A percentile compares a stretch with the other conserved stretches of the same genome.
Conservation (phyloP, 2,797 vertebrate species). For the Micromesistius poutassou region DNA sequence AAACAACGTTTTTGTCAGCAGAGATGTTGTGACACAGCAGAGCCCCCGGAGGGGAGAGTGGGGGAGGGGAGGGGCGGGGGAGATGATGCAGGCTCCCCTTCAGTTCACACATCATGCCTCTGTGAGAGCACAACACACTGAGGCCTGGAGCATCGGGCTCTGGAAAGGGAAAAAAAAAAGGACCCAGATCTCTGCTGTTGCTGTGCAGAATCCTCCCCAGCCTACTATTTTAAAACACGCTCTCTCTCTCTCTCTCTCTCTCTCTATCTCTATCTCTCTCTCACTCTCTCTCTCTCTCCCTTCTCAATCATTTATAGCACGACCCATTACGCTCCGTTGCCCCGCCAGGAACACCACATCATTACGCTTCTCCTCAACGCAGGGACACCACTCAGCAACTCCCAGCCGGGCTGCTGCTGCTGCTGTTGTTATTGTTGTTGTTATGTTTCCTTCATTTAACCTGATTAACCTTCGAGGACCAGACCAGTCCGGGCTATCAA, state of each 20-base stretch:
- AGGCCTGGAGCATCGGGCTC: neutral
- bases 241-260: neutral
- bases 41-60: neutral
- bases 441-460: neutral
- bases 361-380: too few relatives aligned
- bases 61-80: too few relatives aligned
- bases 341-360: too few relatives aligned
- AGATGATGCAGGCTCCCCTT: neutral
- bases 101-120: neutral
- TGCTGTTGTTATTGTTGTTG: neutral
- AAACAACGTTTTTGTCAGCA: neutral
- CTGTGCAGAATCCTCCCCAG: neutral
- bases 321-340: too few relatives aligned
- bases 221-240: neutral
- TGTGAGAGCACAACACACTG: neutral
- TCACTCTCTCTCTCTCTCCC: too few relatives aligned
- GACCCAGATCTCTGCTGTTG: constrained; percentile 1
- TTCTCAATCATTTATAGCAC: too few relatives aligned
- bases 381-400: neutral
- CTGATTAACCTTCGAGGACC: neutral
- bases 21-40: neutral
- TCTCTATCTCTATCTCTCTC: too few relatives aligned
- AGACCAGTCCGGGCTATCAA: too few relatives aligned
- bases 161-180: neutral
- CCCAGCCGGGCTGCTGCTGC: neutral